Evolutionary conservation across 2,113 vertebrate genomes (phyloP), one percentile per base, ranked within the genome.

Genomic region (Amphiprion ocellaris): DNA sequence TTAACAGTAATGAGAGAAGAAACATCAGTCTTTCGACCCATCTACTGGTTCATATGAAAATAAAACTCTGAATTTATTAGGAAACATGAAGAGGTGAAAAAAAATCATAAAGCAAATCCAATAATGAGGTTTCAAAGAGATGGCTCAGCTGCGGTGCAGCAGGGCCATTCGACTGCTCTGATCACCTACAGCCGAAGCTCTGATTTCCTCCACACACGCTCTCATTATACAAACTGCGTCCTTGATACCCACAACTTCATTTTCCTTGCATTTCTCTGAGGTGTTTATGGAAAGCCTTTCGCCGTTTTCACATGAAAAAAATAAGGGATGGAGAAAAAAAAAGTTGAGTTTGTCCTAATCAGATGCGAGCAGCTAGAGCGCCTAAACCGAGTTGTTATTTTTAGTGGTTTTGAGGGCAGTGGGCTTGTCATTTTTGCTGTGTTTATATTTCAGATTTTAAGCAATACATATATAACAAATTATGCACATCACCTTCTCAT

Each of bases 391-490:
- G 65, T 82, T 93, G 87, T 92, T 93, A 84, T 93, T 94, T 85
- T 92, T 90, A 49, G 82, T 41, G 87, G 85, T 91, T 92, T 91
- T 83, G 81, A 86, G 89, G 86, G 87, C 80, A 77, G 74, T 68
- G 15, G 77, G 76, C 87, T 71, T 86, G 87, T 92, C 85, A 39
- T 92, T 89, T 85, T 80, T 85, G 82, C 85, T 60, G 55, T 93
- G 90, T 92, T 93, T 90, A 90, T 88, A 79, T 91, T 94, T 90
- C 89, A 82, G 69, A 90, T 89, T 92, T 92, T 54, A 81, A 88
- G 90, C 69, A 93, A 93, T 93, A 90, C 86, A 90, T 90, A 88
- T 93, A 93, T 89, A 92, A 92, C 91, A 93, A 92, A 93, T 93
- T 94, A 92, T 91, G 90, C 92, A 92, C 84, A 94, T 93, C 92